Evolutionary conservation across 2,888 invertebrate genomes (phyloP), one percentile per base, ranked within the genome.

Genomic region (Chironomus tentans): DNA sequence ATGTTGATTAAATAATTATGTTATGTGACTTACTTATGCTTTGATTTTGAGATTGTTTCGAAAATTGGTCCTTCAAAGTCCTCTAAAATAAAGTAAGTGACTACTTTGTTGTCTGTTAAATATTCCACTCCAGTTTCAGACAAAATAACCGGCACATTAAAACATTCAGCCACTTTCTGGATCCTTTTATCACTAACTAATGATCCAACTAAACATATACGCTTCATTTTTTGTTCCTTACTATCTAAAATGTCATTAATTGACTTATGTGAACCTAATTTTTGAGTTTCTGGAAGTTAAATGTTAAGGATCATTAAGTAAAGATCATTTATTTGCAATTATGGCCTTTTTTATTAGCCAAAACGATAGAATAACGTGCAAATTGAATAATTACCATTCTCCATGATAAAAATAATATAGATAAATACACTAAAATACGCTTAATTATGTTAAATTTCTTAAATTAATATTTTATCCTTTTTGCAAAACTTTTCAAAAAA

Each of bases 61-160:
- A 87, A 92, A 77, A 87, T 85, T 76, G 88, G 86, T 77, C 90
- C 89, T 79, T 90, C 89, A 82, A 93, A 93, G 79, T 88, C 87
- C 70, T 88, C 87, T 79, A 92, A 80, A 78, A 93, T 87, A 83
- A 90, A 93, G 80, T 90, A 87, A 70, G 90, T 91, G 80, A 88
- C 88, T 82, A 87, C 87, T 68, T 85, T 83, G 68, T 84, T 84
- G 80, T 89, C 88, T 77, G 86, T 85, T 77, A 87, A 80, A 81
- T 86, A 86, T 81, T 90, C 90, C 80, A 84, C 80, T 77, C 89
- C 90, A 79, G 86, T 87, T 81, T 86, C 86, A 78, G 90, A 90
- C 78, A 85, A 86, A 69, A 89, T 84, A 79, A 91, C 86, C 78
- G 90, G 88, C 77, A 90, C 85, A 76, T 86, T 86, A 83, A 90